Conservation (phyloP, 2,888 invertebrate genomes). For the Isoperla grammatica region DNA sequence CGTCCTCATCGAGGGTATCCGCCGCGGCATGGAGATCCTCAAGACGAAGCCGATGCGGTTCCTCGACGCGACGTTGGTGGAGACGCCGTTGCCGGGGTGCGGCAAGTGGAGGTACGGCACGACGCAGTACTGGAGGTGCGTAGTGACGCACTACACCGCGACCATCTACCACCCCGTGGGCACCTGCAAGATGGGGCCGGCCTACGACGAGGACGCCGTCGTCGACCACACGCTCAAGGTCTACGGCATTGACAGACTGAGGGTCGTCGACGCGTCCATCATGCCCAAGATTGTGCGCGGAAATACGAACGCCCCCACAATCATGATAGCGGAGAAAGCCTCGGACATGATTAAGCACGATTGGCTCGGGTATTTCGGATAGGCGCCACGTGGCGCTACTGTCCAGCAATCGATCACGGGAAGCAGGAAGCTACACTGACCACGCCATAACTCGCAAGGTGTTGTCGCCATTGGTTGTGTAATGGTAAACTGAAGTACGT, state of each 20-base stretch:
- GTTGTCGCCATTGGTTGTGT: no score
- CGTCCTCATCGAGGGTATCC: conserved; percentile 53
- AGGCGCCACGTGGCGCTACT: no score
- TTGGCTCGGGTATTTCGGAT: conserved; percentile 20
- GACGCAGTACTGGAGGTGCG: conserved; percentile 61
- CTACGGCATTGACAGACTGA: conserved; percentile 37
- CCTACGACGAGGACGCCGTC: conserved; percentile 55
- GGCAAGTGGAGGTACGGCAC: conserved; percentile 51
- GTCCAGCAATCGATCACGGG: no score
- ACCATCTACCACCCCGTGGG: conserved; percentile 66
- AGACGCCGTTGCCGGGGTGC: conserved; percentile 56
- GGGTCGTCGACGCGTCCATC: conserved; percentile 42
- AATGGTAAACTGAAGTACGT: no score
- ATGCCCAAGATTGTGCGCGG: conserved; percentile 41
- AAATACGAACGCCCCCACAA: conserved; percentile 41
- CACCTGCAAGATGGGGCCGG: conserved; percentile 66
- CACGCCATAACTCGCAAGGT: no score
- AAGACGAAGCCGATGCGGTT: conserved; percentile 52
- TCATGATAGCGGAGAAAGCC: conserved; percentile 42
- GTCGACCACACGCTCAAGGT: conserved; percentile 50
- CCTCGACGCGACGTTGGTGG: conserved; percentile 52
- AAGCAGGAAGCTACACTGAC: no score
- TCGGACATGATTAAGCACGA: conserved; percentile 38
- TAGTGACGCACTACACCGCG: conserved; percentile 58
- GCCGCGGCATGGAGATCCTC: conserved; percentile 35